Evolutionary conservation across 2,797 vertebrate species (phyloP).

Genomic region (Chanos chanos): DNA sequence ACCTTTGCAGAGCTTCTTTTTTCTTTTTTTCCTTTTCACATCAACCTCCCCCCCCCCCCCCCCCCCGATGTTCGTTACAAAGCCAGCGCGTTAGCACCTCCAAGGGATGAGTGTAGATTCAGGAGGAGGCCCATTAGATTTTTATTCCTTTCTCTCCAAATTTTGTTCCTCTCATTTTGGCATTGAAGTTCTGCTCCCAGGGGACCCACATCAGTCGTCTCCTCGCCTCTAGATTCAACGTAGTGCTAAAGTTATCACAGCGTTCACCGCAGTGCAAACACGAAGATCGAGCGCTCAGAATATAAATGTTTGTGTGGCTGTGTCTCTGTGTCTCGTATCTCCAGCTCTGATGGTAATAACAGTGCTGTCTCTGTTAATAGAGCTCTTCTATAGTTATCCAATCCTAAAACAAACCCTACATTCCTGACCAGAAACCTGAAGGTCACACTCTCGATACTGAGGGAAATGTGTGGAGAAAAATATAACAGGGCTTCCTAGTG

Average conservation of each 20-base stretch:
- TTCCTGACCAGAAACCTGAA: too few relatives aligned
- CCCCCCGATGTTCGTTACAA: neutral
- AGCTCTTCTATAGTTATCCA: too few relatives aligned
- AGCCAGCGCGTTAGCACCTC: neutral
- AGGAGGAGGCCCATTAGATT: conserved; percentile 26
- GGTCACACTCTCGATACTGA: too few relatives aligned
- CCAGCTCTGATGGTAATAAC: too few relatives aligned
- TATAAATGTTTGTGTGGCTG: too few relatives aligned
- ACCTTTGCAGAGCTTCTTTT: neutral
- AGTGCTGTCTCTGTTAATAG: too few relatives aligned
- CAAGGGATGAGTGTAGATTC: conserved; percentile 8
- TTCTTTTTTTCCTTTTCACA: neutral
- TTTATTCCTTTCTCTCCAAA: conserved; percentile 22
- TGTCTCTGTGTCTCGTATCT: too few relatives aligned
- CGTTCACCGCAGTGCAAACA: too few relatives aligned
- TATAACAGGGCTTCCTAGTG: too few relatives aligned
- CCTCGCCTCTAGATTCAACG: conserved; percentile 9
- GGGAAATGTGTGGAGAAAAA: too few relatives aligned
- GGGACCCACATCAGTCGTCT: conserved; percentile 20
- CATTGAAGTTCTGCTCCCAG: conserved; percentile 22
- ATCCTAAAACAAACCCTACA: too few relatives aligned
- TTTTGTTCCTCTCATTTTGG: conserved; percentile 7
- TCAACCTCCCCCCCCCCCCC: conserved; percentile 1
- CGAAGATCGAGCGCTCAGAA: too few relatives aligned
- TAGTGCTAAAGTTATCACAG: conserved; percentile 17